Conservation (phyloP, 2,888 invertebrate species). For the Ethmia dodecea region DNA sequence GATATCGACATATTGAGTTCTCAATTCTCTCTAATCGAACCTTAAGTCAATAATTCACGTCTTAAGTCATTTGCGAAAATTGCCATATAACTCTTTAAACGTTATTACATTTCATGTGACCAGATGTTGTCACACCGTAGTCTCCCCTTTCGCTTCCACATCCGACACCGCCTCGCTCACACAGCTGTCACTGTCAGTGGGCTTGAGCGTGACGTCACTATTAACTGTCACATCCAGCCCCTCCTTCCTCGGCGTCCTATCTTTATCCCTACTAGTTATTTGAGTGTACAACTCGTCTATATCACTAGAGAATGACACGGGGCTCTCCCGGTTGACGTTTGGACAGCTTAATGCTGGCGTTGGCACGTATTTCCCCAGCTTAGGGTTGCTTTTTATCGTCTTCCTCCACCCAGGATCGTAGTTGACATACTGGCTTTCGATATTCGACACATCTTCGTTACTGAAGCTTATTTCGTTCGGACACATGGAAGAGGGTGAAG, state of each 20-base stretch:
- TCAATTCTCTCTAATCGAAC: too few species aligned
- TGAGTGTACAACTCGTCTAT: conserved; percentile 85
- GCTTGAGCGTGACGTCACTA: conserved; percentile 64
- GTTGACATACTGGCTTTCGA: conserved; percentile 75
- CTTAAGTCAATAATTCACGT: too few species aligned
- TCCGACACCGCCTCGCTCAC: conserved; percentile 68
- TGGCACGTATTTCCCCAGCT: conserved; percentile 58
- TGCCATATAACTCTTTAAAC: too few species aligned
- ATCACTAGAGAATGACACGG: conserved; percentile 71
- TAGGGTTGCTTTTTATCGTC: conserved; percentile 60
- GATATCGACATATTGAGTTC: too few species aligned
- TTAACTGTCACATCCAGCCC: conserved; percentile 56
- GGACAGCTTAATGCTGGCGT: conserved; percentile 66
- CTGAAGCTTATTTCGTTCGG: conserved; percentile 71
- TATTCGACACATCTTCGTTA: conserved; percentile 66
- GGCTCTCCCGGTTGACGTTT: conserved; percentile 64
- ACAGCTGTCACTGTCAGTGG: conserved; percentile 67
- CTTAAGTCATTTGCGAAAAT: too few species aligned
- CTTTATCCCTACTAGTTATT: conserved; percentile 72
- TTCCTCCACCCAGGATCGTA: conserved; percentile 75
- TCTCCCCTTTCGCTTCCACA: conserved; percentile 54
- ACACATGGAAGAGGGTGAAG: conserved; percentile 75
- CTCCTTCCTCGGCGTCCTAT: conserved; percentile 44
- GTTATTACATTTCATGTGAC: too few species aligned
- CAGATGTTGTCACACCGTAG: conserved; percentile 46